phyloP scores from a whole-genome alignment of 2,113 vertebrate genomes.

The Grammomys dolichurus region DNA sequence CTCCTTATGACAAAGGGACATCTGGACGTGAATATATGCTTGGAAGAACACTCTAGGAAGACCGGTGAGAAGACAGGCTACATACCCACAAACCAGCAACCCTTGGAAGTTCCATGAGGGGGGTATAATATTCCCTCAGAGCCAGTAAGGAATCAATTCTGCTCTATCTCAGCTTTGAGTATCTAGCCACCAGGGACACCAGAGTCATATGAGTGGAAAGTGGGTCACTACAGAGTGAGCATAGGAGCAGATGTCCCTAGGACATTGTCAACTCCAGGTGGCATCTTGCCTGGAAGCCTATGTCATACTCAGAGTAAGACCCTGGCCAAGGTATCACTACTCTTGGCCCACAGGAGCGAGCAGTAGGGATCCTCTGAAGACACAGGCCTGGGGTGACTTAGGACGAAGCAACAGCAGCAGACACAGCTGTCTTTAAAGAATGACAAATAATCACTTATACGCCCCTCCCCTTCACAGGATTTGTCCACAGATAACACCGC shows the following conservation, averaged over 20 bases:
- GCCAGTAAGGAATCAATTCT: too few relatives aligned
- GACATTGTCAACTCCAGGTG: fast-evolving
- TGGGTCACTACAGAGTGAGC: not conserved
- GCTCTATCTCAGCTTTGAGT: fast-evolving
- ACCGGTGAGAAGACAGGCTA: not conserved
- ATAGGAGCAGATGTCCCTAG: not conserved
- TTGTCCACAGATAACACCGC: not conserved
- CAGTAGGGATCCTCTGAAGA: not conserved
- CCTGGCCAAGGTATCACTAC: not conserved
- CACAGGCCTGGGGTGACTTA: not conserved
- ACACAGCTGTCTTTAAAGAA: not conserved
- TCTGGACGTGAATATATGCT: fast-evolving
- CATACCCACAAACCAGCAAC: fast-evolving
- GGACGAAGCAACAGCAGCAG: not conserved
- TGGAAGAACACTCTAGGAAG: not conserved
- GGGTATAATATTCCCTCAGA: not conserved
- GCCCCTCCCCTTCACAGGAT: not conserved
- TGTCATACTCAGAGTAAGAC: not conserved
- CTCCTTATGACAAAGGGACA: too few relatives aligned
- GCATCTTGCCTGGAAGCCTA: not conserved
- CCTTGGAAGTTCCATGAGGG: not conserved
- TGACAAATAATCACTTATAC: not conserved
- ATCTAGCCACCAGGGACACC: not conserved
- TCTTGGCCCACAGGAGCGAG: not conserved
- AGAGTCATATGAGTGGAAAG: fast-evolving